These are phyloP conservation scores for Brenthis hecate DNA, from an alignment of 2,888 invertebrate genomes.

Conservation along the genomic window DNA sequence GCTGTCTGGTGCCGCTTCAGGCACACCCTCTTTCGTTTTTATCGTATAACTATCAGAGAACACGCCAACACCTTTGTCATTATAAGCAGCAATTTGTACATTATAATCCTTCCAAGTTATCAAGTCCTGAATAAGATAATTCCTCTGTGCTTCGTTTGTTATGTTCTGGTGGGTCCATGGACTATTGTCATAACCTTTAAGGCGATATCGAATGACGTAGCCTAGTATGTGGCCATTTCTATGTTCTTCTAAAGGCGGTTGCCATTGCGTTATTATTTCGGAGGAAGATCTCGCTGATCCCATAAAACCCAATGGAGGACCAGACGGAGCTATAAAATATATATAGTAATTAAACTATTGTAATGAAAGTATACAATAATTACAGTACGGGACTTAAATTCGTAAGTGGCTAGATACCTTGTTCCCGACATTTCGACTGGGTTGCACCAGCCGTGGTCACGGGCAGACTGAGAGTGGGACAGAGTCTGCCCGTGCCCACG, in stretches of 20 bases:
- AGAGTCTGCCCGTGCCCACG: too few relatives aligned
- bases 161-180: slow-evolving; percentile 96
- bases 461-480: too few relatives aligned
- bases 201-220: slow-evolving; percentile 94
- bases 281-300: slow-evolving; percentile 97
- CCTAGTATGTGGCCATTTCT: slow-evolving; percentile 97
- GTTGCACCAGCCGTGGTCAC: too few relatives aligned
- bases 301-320: slow-evolving; percentile 96
- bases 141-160: slow-evolving; percentile 95
- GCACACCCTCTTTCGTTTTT: slow-evolving; percentile 97
- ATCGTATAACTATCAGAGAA: slow-evolving; percentile 95
- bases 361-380: not conserved
- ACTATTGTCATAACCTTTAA: slow-evolving; percentile 95
- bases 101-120: slow-evolving; percentile 99
- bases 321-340: slow-evolving; percentile 91
- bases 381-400: too few relatives aligned
- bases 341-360: not conserved
- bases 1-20: slow-evolving; percentile 94
- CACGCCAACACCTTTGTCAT: slow-evolving; percentile 96
- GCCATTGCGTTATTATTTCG: slow-evolving; percentile 98
- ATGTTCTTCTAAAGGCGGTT: slow-evolving; percentile 96
- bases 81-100: slow-evolving; percentile 97
- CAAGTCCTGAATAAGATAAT: slow-evolving; percentile 93
- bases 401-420: too few relatives aligned
- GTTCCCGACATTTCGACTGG: too few relatives aligned